These are phyloP conservation scores for Harmothoe impar DNA, from an alignment of 2,888 invertebrate species.

Conservation along the genomic window DNA sequence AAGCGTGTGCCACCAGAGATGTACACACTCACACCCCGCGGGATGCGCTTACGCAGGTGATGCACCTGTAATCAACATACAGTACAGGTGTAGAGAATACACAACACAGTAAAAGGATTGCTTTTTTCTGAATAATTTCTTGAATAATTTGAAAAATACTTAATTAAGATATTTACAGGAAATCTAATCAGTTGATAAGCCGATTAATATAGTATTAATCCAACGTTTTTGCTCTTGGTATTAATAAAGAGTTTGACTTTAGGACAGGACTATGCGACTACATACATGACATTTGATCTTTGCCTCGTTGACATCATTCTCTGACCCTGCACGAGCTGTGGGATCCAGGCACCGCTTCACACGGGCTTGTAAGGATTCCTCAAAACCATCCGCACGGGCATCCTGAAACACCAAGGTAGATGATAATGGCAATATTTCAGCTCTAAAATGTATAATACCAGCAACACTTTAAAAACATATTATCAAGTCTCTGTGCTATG, in stretches of 20 bases:
- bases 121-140: too few species aligned
- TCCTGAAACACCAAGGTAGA: slow-evolving; percentile 69
- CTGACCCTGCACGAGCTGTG: slow-evolving; percentile 70
- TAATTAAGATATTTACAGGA: background rate
- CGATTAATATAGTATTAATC: too few species aligned
- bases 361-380: slow-evolving; percentile 72
- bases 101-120: too few species aligned
- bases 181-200: too few species aligned
- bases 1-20: slow-evolving; percentile 75
- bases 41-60: slow-evolving; percentile 69
- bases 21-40: slow-evolving; percentile 73
- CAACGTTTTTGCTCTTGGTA: too few species aligned
- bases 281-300: slow-evolving; percentile 66
- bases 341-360: slow-evolving; percentile 73
- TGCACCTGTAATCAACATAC: slow-evolving; percentile 69
- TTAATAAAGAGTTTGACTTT: too few species aligned
- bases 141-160: too few species aligned
- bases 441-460: too few species aligned
- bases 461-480: too few species aligned
- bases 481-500: too few species aligned
- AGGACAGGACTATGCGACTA: background rate
- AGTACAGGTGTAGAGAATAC: background rate
- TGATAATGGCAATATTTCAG: background rate
- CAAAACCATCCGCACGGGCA: slow-evolving; percentile 72
- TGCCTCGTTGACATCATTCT: slow-evolving; percentile 72